Percentiles rank a stretch among this genome's conserved stretches.
Evolutionary conservation across 37 sponge, comb jelly and placozoan species (phyloP).

Genomic region (Cliona cf. orientalis): DNA sequence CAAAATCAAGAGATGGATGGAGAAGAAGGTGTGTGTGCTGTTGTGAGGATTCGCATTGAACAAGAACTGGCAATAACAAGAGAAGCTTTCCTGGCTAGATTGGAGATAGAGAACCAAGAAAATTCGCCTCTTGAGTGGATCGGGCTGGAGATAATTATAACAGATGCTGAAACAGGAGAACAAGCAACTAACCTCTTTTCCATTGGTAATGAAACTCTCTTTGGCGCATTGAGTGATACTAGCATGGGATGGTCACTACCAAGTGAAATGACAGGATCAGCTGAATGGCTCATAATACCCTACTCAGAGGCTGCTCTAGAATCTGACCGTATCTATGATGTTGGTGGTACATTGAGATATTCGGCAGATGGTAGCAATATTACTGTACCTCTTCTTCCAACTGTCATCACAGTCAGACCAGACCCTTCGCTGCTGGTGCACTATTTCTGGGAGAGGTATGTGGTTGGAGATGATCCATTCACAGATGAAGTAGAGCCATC

Average conservation of each 20-base stretch:
- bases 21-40: constrained; percentile 45
- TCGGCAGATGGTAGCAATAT: constrained; percentile 6
- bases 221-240: constrained; percentile 6
- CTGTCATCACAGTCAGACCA: constrained; percentile 21
- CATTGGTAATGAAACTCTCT: constrained; percentile 33
- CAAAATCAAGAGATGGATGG: constrained; percentile 2
- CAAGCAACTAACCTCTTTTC: constrained; percentile 10
- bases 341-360: constrained; percentile 29
- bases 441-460: constrained; percentile 39
- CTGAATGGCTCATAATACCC: constrained; percentile 41
- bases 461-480: constrained; percentile 37
- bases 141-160: constrained; percentile 11
- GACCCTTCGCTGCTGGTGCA: constrained; percentile 38
- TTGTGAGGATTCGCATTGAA: constrained; percentile 45
- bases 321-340: constrained; percentile 14
- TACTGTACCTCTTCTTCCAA: constrained; percentile 31
- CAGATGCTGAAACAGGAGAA: background rate
- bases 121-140: constrained; percentile 5
- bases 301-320: constrained; percentile 49
- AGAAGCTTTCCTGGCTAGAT: constrained; percentile 47
- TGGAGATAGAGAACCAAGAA: constrained; percentile 46
- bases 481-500: constrained; percentile 42
- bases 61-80: constrained; percentile 46
- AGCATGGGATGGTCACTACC: constrained; percentile 2
- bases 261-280: constrained; percentile 10